Evolutionary conservation across 2,113 vertebrate species (phyloP).

Genomic region (Macroglossus sobrinus): DNA sequence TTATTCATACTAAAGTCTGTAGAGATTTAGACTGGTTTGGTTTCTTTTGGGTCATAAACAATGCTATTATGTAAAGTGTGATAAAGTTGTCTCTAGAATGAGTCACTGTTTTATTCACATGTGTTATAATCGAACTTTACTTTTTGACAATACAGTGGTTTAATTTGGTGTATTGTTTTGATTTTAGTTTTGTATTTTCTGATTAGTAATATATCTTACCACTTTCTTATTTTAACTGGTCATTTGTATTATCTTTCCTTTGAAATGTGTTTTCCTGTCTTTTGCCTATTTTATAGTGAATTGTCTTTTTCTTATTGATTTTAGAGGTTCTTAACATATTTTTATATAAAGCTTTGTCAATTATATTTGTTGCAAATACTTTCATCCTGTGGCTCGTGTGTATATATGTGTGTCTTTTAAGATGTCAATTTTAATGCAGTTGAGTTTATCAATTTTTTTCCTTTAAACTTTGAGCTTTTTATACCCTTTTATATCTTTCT

Average conservation of each 20-base stretch:
- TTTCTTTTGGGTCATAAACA: neutral
- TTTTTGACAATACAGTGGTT: neutral
- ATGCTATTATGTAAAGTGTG: neutral
- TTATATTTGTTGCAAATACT: neutral
- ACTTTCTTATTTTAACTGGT: neutral
- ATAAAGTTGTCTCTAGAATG: neutral
- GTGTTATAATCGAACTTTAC: neutral
- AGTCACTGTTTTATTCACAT: neutral
- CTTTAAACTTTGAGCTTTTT: neutral
- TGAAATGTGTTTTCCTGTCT: neutral
- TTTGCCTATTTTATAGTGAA: neutral
- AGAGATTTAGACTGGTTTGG: neutral
- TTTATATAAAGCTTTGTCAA: neutral
- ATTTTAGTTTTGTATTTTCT: constrained; percentile 13
- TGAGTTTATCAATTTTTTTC: neutral
- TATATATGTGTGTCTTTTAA: neutral
- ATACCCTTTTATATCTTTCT: neutral
- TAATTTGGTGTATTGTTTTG: neutral
- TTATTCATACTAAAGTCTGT: neutral
- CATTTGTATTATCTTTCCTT: neutral
- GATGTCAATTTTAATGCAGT: neutral
- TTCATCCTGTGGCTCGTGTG: neutral
- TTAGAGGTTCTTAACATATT: neutral
- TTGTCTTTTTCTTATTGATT: neutral
- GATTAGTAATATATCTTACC: neutral